A percentile compares a stretch with the other conserved stretches of the same genome.
Evolutionary conservation across 1,140 invertebrate species (phyloP).

Genomic region (Nixonia krombeini): DNA sequence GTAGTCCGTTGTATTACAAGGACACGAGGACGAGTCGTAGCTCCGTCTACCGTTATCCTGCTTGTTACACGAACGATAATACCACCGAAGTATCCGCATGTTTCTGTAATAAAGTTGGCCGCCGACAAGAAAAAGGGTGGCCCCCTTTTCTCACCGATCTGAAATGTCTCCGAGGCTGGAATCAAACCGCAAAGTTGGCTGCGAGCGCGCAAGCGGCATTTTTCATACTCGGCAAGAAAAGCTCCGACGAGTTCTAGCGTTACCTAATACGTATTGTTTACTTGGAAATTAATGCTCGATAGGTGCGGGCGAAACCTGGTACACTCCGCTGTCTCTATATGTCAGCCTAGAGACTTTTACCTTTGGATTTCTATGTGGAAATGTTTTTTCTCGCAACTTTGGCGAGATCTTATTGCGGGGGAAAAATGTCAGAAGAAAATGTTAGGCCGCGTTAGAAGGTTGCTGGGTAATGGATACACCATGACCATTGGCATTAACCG

Average conservation of each 20-base stretch:
- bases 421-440: slow-evolving; percentile 7
- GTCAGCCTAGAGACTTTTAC: not conserved
- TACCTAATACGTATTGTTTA: slow-evolving; percentile 4
- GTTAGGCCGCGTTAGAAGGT: not conserved
- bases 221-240: slow-evolving; percentile 27
- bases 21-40: slow-evolving; percentile 20
- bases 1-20: slow-evolving; percentile 16
- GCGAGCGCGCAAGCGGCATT: slow-evolving; percentile 33
- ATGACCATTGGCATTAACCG: not conserved
- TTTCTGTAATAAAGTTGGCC: slow-evolving; percentile 20
- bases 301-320: slow-evolving; percentile 1
- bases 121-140: slow-evolving; percentile 23
- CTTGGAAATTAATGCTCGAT: slow-evolving; percentile 3
- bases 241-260: not conserved
- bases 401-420: not conserved
- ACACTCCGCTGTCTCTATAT: not conserved
- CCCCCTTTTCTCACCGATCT: slow-evolving; percentile 17
- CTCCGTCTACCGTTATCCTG: slow-evolving; percentile 37
- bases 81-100: slow-evolving; percentile 2
- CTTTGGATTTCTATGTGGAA: not conserved
- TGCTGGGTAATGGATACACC: not conserved
- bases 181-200: not conserved
- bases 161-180: slow-evolving; percentile 17
- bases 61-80: slow-evolving; percentile 2
- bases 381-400: not conserved